Evolutionary conservation across 2,888 invertebrate species (phyloP).

Genomic region (Rhagophthalmus giganteus): DNA sequence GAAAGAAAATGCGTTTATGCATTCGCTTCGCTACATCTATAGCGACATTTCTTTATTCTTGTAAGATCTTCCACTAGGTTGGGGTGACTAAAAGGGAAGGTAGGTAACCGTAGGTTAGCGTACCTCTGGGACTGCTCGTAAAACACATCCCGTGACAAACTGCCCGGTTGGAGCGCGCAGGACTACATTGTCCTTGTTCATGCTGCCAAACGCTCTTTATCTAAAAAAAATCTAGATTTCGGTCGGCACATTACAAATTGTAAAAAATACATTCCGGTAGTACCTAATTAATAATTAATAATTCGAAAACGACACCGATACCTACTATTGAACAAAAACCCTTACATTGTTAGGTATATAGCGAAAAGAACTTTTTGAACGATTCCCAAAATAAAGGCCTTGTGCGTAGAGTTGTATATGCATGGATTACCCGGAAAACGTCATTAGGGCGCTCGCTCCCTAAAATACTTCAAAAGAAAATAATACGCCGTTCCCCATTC

Average conservation of each 20-base stretch:
- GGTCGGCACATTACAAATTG: no score
- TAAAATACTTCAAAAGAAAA: slow-evolving; percentile 52
- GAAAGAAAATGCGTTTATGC: slow-evolving; percentile 29
- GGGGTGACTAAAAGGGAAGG: slow-evolving; percentile 54
- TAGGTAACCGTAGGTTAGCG: slow-evolving; percentile 56
- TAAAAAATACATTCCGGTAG: no score
- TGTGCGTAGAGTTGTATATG: slow-evolving; percentile 48
- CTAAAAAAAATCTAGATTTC: slow-evolving; percentile 14
- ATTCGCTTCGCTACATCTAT: slow-evolving; percentile 22
- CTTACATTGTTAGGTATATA: no score
- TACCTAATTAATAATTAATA: background rate
- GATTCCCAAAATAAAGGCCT: slow-evolving; percentile 43
- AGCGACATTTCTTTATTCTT: slow-evolving; percentile 29
- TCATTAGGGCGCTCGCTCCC: slow-evolving; percentile 49
- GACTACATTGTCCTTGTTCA: slow-evolving; percentile 27
- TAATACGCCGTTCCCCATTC: slow-evolving; percentile 33
- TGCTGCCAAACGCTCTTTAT: slow-evolving; percentile 16
- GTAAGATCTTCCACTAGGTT: slow-evolving; percentile 26
- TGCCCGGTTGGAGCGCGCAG: slow-evolving; percentile 36
- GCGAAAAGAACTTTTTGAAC: slow-evolving; percentile 29
- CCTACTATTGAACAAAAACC: slow-evolving; percentile 25
- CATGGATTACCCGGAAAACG: slow-evolving; percentile 53
- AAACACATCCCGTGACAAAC: slow-evolving; percentile 56
- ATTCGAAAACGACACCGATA: slow-evolving; percentile 12
- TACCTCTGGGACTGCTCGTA: slow-evolving; percentile 56